Conservation (phyloP, 1,140 invertebrate species). For the Sitophilus oryzae region DNA sequence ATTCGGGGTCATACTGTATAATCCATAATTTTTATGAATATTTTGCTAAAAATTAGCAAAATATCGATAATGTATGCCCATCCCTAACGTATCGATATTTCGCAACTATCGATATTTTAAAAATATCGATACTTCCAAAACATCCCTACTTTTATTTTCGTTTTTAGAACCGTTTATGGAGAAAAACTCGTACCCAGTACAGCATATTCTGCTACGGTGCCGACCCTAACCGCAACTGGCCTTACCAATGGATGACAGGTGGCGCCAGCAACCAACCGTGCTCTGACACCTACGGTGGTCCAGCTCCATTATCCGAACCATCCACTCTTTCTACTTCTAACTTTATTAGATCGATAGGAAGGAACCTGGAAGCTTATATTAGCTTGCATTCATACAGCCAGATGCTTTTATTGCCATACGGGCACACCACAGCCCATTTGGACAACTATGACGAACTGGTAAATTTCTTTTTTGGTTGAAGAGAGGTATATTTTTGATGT, state of each 20-base stretch:
- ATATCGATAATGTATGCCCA: no score
- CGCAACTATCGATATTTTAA: no score
- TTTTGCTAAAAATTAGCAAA: no score
- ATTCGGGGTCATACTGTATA: no score
- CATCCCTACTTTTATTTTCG: not conserved
- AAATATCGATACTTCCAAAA: no score
- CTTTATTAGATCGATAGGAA: conserved; percentile 47
- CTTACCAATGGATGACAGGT: conserved; percentile 58
- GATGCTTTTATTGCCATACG: conserved; percentile 65
- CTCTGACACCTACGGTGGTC: conserved; percentile 63
- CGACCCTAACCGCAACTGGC: conserved; percentile 72
- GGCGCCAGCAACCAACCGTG: conserved; percentile 65
- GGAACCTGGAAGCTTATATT: conserved; percentile 59
- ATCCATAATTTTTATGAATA: no score
- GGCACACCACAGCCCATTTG: conserved; percentile 53
- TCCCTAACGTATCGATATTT: no score
- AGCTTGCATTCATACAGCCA: conserved; percentile 74
- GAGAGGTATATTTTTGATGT: not conserved
- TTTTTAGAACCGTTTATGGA: conserved; percentile 61
- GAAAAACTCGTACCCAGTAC: conserved; percentile 62
- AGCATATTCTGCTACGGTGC: conserved; percentile 52
- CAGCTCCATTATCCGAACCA: conserved; percentile 64
- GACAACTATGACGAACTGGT: conserved; percentile 59
- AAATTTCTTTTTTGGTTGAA: conserved; percentile 24
- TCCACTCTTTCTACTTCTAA: conserved; percentile 58